A percentile compares a stretch with the other conserved stretches of the same genome.
Conservation (phyloP, 2,113 vertebrate species). For the Ameiurus melas region DNA sequence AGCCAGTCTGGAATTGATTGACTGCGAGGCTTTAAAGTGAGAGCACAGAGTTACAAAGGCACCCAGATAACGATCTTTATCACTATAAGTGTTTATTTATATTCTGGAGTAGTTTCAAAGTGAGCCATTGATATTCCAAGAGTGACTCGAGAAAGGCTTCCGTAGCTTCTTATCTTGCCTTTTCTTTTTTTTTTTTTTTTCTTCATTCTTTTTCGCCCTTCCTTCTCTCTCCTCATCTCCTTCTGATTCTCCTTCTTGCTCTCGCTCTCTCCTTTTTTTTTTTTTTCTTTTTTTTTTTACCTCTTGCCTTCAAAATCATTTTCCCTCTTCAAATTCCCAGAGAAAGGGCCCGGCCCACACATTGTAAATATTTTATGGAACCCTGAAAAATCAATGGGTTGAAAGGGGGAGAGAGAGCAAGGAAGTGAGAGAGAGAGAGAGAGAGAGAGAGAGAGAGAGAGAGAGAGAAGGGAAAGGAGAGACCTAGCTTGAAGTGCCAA, state of each 20-base stretch:
- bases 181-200: constrained; percentile 24
- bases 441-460: constrained; percentile 44
- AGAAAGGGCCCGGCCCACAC: constrained; percentile 70
- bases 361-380: constrained; percentile 75
- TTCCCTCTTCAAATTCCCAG: constrained; percentile 62
- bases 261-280: not conserved
- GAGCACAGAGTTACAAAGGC: constrained; percentile 48
- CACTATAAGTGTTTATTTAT: constrained; percentile 63
- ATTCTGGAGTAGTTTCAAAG: constrained; percentile 64
- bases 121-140: constrained; percentile 66
- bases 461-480: constrained; percentile 40
- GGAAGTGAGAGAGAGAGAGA: constrained; percentile 45
- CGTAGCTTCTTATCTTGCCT: constrained; percentile 62
- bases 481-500: constrained; percentile 40
- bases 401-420: constrained; percentile 54
- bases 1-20: constrained; percentile 52
- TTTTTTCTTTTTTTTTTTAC: constrained; percentile 52
- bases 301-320: constrained; percentile 67
- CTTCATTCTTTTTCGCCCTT: not conserved
- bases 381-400: constrained; percentile 71
- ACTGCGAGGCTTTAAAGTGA: constrained; percentile 46
- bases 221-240: constrained; percentile 36
- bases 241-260: not conserved
- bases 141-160: constrained; percentile 54
- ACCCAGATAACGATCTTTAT: constrained; percentile 58